A percentile compares a stretch with the other conserved stretches of the same genome.
Evolutionary conservation across 2,113 vertebrate genomes (phyloP).

Genomic region (Tyto alba): DNA sequence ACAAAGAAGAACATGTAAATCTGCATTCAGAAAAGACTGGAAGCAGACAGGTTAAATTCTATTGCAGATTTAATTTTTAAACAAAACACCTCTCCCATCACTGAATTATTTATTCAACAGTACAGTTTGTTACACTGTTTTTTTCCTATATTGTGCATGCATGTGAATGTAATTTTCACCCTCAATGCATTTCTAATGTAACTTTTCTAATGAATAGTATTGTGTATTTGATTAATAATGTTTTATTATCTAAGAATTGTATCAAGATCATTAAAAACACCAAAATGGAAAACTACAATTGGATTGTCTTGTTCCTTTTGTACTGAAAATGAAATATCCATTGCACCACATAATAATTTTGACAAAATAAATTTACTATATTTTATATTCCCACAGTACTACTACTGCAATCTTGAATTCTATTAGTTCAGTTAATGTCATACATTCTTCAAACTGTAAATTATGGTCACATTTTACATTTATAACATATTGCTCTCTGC

Average conservation of each 20-base stretch:
- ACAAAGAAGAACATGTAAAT: not conserved
- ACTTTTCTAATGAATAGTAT: slow-evolving; percentile 27
- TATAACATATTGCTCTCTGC: not conserved
- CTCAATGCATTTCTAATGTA: slow-evolving; percentile 19
- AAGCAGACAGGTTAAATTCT: not conserved
- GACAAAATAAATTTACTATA: not conserved
- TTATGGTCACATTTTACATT: not conserved
- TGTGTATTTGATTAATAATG: not conserved
- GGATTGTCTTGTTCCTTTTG: not conserved
- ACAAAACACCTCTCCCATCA: not conserved
- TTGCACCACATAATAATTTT: not conserved
- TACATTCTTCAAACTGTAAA: not conserved
- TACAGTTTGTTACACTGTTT: not conserved
- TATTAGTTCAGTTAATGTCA: not conserved
- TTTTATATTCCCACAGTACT: not conserved
- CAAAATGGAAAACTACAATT: not conserved
- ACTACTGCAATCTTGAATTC: not conserved
- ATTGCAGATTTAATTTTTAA: not conserved
- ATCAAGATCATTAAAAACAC: not conserved
- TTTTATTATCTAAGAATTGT: not conserved
- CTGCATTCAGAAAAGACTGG: not conserved
- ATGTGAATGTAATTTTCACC: slow-evolving; percentile 5
- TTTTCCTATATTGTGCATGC: not conserved
- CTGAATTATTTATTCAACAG: slow-evolving; percentile 33
- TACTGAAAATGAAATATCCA: not conserved